Evolutionary conservation across 2,888 invertebrate species (phyloP).

Genomic region (Synanthedon vespiformis): DNA sequence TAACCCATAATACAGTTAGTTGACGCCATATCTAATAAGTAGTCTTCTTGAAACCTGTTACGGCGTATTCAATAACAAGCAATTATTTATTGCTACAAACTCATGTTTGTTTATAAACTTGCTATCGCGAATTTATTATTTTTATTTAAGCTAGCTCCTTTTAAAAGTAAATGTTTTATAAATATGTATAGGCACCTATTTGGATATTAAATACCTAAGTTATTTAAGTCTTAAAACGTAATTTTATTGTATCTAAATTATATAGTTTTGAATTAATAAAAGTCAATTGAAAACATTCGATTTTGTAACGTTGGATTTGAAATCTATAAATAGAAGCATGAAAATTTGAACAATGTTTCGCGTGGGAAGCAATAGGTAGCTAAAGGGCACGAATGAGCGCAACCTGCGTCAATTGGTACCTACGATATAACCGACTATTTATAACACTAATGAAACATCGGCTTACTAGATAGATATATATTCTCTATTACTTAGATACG

Average conservation of each 20-base stretch:
- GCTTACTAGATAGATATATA: neutral
- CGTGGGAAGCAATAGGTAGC: constrained; percentile 30
- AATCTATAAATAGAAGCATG: neutral
- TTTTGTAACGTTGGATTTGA: neutral
- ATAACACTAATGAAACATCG: neutral
- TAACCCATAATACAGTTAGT: constrained; percentile 1
- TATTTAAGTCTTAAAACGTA: too few species aligned
- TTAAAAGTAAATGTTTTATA: too few species aligned
- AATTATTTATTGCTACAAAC: constrained; percentile 23
- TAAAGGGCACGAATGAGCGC: constrained; percentile 38
- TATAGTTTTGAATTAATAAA: too few species aligned
- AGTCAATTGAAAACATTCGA: too few species aligned
- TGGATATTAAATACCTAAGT: too few species aligned
- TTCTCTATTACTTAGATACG: neutral
- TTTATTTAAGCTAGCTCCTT: neutral
- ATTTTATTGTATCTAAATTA: too few species aligned
- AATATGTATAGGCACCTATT: too few species aligned
- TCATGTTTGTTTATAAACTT: constrained; percentile 39
- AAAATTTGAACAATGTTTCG: constrained; percentile 11
- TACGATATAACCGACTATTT: constrained; percentile 16
- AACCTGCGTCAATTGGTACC: constrained; percentile 45
- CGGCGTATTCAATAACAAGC: constrained; percentile 27
- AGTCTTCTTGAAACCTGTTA: constrained; percentile 45
- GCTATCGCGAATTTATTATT: neutral
- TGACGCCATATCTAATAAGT: constrained; percentile 27